Conservation (phyloP, 2,797 vertebrate genomes). For the Mastacembelus armatus region DNA sequence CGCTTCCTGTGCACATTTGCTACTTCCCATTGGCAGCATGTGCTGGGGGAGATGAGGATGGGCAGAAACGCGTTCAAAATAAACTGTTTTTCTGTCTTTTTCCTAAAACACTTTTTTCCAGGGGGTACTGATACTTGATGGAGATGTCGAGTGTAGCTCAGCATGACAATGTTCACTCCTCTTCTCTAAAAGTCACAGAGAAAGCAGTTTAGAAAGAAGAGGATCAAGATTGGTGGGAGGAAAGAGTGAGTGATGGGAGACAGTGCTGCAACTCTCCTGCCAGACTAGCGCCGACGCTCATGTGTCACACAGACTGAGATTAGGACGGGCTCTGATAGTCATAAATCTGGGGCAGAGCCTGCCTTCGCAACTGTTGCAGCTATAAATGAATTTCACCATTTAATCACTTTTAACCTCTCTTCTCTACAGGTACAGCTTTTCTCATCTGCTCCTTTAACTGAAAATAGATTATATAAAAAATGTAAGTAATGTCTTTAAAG, state of each 20-base stretch:
- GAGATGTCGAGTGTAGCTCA: conserved; percentile 56
- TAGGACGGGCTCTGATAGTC: conserved; percentile 53
- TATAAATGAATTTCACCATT: conserved; percentile 62
- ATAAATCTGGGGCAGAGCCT: conserved; percentile 63
- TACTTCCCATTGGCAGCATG: conserved; percentile 47
- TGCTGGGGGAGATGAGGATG: conserved; percentile 29
- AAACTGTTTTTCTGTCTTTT: conserved; percentile 32
- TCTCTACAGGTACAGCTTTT: conserved; percentile 81
- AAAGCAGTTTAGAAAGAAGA: conserved; percentile 19
- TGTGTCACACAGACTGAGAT: conserved; percentile 66
- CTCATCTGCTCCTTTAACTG: conserved; percentile 82
- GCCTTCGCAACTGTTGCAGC: conserved; percentile 47
- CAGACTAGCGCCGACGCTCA: conserved; percentile 38
- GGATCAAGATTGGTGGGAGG: conserved; percentile 42
- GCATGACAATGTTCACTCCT: conserved; percentile 64
- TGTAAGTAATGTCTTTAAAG: conserved; percentile 76
- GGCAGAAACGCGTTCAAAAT: conserved; percentile 55
- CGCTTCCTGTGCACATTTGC: conserved; percentile 33
- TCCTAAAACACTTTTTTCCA: conserved; percentile 49
- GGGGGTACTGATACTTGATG: conserved; percentile 57
- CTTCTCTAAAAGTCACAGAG: conserved; percentile 47
- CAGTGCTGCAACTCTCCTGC: conserved; percentile 52
- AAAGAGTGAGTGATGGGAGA: conserved; percentile 48
- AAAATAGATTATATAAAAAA: conserved; percentile 87
- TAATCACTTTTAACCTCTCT: conserved; percentile 72